These are phyloP conservation scores for Podarcis raffonei DNA, from an alignment of 2,113 vertebrate species.

Conservation along the genomic window DNA sequence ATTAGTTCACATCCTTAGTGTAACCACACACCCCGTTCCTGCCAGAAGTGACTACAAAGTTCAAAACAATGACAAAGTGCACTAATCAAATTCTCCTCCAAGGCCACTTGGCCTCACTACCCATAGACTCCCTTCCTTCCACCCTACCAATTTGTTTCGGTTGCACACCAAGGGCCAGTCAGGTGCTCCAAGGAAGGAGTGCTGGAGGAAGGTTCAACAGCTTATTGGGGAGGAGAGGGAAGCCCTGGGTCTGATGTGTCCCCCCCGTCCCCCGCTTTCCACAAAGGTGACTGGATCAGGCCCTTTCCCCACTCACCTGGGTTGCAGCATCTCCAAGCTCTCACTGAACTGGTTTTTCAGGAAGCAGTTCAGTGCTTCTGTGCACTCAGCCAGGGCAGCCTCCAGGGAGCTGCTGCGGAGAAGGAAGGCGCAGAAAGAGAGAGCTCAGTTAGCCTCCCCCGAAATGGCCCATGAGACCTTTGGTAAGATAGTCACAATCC, in stretches of 20 bases:
- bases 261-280: neutral
- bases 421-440: neutral
- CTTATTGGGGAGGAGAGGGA: no score
- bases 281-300: neutral
- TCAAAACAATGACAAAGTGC: neutral
- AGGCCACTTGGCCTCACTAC: neutral
- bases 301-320: conserved; percentile 75
- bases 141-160: neutral
- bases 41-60: neutral
- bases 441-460: neutral
- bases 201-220: no score
- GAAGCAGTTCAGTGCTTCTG: conserved; percentile 87
- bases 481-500: neutral
- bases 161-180: neutral
- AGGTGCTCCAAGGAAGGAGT: neutral
- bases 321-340: conserved; percentile 81
- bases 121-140: neutral
- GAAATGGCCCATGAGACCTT: neutral
- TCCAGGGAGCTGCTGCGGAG: conserved; percentile 68
- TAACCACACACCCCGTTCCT: neutral
- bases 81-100: neutral
- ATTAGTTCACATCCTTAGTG: neutral
- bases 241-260: neutral
- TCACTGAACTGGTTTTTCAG: conserved; percentile 88
- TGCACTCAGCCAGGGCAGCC: conserved; percentile 86